Evolutionary conservation across 2,888 invertebrate genomes (phyloP), one percentile per base, ranked within the genome.

Genomic region (Teleiodes luculella): DNA sequence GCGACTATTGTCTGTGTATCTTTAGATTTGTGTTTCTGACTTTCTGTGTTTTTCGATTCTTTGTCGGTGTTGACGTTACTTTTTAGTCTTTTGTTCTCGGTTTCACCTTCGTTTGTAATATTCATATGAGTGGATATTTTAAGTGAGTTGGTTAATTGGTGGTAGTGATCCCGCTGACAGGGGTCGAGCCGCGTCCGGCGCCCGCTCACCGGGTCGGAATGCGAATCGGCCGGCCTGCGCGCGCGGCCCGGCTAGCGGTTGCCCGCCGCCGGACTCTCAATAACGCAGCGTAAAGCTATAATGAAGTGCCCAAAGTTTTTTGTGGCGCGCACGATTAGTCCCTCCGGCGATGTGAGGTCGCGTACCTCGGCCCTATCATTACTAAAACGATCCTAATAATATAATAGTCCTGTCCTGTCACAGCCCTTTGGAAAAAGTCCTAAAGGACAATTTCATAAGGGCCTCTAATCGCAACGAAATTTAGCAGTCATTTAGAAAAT

Each of bases 331-430:
- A 62, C 76, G 85, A 84, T 85, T 79, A 83, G 83, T 72, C 76
- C 76, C 86, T 76, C 77, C 74, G 86, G 87, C 86, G 79, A 71
- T 75, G 70, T 64, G 70, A 73, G 80, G 80, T 76, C 83, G 80
- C 81, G 75, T 68, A 74, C 72, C 72, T 68, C 76, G 74, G 69
- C 84, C 86, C 88, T 86, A 81, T 88, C 80, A 88, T 89, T 89
- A 88, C 80, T 70, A 75, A 85, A 88, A 83, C 83, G 87, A 74
- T 86, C 81, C 84, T 88, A 88, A 89, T 88, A 87, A 83, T 86
- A 86, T 89, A 89, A 89, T 87, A 83, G 82, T 87, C 86, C 39
- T 35, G 35, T 35, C 35, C 83, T 88, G 88, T 89, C 87, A 85
- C 86, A 87, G 78, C 76, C 82, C 77, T 83, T 74, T 67, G 70